Evolutionary conservation across 2,113 vertebrate species (phyloP), one percentile per base, ranked within the genome.

Genomic region (Probosciger aterrimus): DNA sequence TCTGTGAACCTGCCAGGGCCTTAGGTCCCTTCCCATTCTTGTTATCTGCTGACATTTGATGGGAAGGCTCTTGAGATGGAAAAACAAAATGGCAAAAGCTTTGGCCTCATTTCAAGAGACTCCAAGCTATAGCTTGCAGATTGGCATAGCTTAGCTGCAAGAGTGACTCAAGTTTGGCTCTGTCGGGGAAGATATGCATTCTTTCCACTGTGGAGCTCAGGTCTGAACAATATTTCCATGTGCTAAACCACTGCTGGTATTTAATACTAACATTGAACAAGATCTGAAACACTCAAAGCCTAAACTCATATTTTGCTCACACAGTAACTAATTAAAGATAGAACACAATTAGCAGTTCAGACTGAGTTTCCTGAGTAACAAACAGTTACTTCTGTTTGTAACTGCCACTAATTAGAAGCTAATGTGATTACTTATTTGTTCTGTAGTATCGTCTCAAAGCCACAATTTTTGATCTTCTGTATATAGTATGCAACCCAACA

Each of bases 351-450:
- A 91, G 55, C 33, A 88, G 37, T 82, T 94, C 52, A 68, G 28
- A 50, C n/a, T 65, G 31, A 73, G 35, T 82, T 96, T 93, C 62
- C 57, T 84, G 77, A 95, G 83, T n/a, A n/a, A n/a, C n/a, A n/a
- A n/a, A n/a, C n/a, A n/a, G 52, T 86, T 91, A 47, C 16, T 59
- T 59, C 30, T 71, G 41, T 67, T 86, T 23, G 15, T 79, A 79
- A 91, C 81, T 91, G 57, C 71, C 80, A 50, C 62, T 86, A 89
- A 93, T 93, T 62, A 91, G 46, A 83, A 86, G 50, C 81, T 73
- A 78, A 35, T 82, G 35, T 86, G 57, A 92, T 92, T 71, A 71
- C 22, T 83, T 88, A 75, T 57, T 92, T 96, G 86, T 90, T 78
- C 73, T 52, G 33, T 84, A 37, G 31, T 75, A 65, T 41, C 37